phyloP scores from a whole-genome alignment of 1,140 invertebrate species.

The Mycetomoellerius zeteki region DNA sequence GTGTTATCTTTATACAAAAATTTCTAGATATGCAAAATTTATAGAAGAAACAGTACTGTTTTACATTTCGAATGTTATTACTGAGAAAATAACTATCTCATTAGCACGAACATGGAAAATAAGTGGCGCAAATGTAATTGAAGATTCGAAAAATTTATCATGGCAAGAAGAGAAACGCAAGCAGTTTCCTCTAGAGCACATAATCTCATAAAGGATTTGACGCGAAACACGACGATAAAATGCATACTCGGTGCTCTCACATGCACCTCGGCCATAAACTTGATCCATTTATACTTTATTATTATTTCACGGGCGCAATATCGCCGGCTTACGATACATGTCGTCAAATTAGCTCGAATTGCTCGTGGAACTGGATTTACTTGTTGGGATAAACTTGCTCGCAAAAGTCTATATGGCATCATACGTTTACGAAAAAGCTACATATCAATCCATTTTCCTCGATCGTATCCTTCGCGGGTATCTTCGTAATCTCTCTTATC shows the following conservation, averaged over 20 bases:
- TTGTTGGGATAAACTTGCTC: constrained; percentile 54
- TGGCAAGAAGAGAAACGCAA: constrained; percentile 34
- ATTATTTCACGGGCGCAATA: constrained; percentile 86
- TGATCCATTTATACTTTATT: constrained; percentile 87
- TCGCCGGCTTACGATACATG: constrained; percentile 80
- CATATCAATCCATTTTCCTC: background rate
- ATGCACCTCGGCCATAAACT: constrained; percentile 82
- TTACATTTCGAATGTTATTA: background rate
- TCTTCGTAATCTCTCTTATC: background rate
- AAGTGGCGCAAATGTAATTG: background rate
- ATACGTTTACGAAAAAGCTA: background rate
- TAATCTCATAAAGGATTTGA: constrained; percentile 73
- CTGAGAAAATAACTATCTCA: background rate
- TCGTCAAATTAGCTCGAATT: constrained; percentile 86
- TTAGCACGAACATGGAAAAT: background rate
- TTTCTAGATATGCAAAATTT: background rate
- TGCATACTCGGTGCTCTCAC: constrained; percentile 74
- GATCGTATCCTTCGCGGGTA: background rate
- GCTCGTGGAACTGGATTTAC: constrained; percentile 83
- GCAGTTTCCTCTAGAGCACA: constrained; percentile 30
- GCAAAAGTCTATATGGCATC: constrained; percentile 44
- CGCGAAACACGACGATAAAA: constrained; percentile 80
- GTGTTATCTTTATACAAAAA: background rate
- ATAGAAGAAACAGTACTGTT: background rate
- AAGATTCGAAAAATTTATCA: constrained; percentile 38